Evolutionary conservation across 37 sponge, comb jelly and placozoan species (phyloP), one percentile per base, ranked within the genome.

Genomic region (Oscarella lobularis): DNA sequence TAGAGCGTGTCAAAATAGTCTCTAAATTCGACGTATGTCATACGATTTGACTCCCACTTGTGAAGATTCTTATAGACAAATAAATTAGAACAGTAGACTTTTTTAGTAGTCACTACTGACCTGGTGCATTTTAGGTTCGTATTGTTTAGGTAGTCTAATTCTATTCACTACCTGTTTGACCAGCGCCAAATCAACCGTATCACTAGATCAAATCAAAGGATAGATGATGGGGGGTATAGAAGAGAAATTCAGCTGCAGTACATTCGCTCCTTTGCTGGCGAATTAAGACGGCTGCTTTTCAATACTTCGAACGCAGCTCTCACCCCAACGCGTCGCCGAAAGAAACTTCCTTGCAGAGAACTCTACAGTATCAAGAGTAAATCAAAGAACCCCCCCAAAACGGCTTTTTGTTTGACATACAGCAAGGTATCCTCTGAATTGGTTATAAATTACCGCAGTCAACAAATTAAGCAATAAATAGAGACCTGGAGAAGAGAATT

Each of bases 371-470:
- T 4, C 74, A 76, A 74, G 29, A 9, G 29, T 6, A 14, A 9
- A 5, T 20, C n/a, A 20, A 70, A 14, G 34, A 70, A 70, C 35
- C 9, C n/a, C 31, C 14, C 31, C 20, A 31, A 29, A 29, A 70
- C 73, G 73, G 14, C 20, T 27, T 70, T 70, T 27, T 14, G 71
- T 20, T 34, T 34, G 4, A 35, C 75, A 35, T 5, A 74, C 75
- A 29, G 9, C 78, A 6, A 91, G 80, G 74, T 75, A 92, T 14
- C 86, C 87, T 31, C 91, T 84, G 77, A 98, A 98, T 77, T 90
- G 92, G 68, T 94, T 93, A 80, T 91, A 98, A 6, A 94, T 83
- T 34, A 90, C 92, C 14, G 99, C 99, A 31, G 89, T 88, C 41
- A 98, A 80, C 0, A 98, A 75, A 72, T 98, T 98, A 67, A 94